Conservation (phyloP, 2,888 invertebrate genomes). For the Polydrusus tereticollis region DNA sequence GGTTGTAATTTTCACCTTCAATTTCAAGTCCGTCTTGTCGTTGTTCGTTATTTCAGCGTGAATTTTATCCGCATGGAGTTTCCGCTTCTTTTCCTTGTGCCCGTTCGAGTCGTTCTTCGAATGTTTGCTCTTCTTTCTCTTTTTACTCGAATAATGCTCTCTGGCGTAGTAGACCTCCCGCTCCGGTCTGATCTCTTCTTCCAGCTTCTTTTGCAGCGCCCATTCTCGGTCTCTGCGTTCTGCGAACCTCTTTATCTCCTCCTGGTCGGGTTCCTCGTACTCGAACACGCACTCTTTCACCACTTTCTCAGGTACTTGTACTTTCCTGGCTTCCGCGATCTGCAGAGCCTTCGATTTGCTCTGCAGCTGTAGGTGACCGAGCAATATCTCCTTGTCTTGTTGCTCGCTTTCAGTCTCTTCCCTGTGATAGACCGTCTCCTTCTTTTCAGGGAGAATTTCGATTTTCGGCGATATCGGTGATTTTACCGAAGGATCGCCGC, state of each 20-base stretch:
- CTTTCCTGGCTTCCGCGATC: constrained; percentile 53
- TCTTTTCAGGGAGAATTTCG: constrained; percentile 37
- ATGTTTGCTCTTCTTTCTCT: constrained; percentile 72
- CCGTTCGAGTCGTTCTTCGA: constrained; percentile 68
- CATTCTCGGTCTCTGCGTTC: constrained; percentile 66
- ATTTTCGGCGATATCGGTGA: constrained; percentile 5
- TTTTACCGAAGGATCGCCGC: not conserved
- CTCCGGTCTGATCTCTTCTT: constrained; percentile 58
- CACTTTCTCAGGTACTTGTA: constrained; percentile 53
- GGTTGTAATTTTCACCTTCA: constrained; percentile 70
- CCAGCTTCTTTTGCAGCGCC: constrained; percentile 64
- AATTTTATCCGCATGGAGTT: constrained; percentile 59
- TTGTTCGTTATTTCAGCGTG: constrained; percentile 70
- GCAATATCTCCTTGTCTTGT: constrained; percentile 59
- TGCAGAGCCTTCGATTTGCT: constrained; percentile 59
- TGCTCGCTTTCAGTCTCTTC: constrained; percentile 58
- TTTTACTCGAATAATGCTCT: constrained; percentile 66
- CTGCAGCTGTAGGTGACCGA: constrained; percentile 63
- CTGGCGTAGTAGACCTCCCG: constrained; percentile 53
- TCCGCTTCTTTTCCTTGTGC: constrained; percentile 66
- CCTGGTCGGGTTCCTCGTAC: constrained; percentile 65
- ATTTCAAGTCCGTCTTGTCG: constrained; percentile 69
- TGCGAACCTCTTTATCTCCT: constrained; percentile 65
- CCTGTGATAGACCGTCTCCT: constrained; percentile 24
- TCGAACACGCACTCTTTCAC: constrained; percentile 62